A percentile compares a stretch with the other conserved stretches of the same genome.
These are phyloP conservation scores for Corythoichthys haematopterus DNA, from an alignment of 2,113 vertebrate species.

Conservation along the genomic window DNA sequence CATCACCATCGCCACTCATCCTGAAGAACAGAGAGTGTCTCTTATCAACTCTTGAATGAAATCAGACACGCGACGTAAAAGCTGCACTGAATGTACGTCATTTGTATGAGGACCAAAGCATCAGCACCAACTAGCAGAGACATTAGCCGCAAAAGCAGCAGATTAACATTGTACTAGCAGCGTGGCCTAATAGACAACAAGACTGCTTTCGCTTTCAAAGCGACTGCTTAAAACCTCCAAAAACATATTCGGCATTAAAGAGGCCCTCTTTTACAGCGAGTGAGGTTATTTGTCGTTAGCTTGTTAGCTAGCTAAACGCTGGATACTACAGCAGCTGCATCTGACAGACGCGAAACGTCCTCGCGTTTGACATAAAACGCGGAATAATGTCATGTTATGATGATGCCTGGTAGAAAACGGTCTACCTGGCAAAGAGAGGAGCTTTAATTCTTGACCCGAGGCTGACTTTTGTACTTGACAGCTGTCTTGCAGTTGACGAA, in stretches of 20 bases:
- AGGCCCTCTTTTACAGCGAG: conserved; percentile 15
- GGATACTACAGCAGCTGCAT: neutral
- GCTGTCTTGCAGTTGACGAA: conserved; percentile 7
- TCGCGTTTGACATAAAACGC: conserved; percentile 2
- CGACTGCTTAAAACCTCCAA: conserved; percentile 1
- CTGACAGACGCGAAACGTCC: neutral
- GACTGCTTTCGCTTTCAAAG: conserved; percentile 32
- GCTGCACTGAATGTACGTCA: neutral
- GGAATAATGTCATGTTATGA: neutral
- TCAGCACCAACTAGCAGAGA: conserved; percentile 17
- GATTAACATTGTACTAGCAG: conserved; percentile 19
- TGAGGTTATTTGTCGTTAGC: conserved; percentile 28
- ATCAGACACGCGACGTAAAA: neutral
- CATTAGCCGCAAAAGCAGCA: conserved; percentile 7
- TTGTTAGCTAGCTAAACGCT: conserved; percentile 23
- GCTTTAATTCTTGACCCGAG: conserved; percentile 13
- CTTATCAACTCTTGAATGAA: neutral
- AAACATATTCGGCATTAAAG: conserved; percentile 10
- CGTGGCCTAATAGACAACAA: conserved; percentile 27
- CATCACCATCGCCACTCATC: conserved; percentile 82
- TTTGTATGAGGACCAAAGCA: neutral
- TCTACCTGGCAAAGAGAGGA: conserved; percentile 37
- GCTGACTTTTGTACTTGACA: neutral
- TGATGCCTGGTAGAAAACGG: neutral
- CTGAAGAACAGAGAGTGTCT: conserved; percentile 44